Conservation (phyloP, 2,888 invertebrate genomes). For the Galeruca laticollis region DNA sequence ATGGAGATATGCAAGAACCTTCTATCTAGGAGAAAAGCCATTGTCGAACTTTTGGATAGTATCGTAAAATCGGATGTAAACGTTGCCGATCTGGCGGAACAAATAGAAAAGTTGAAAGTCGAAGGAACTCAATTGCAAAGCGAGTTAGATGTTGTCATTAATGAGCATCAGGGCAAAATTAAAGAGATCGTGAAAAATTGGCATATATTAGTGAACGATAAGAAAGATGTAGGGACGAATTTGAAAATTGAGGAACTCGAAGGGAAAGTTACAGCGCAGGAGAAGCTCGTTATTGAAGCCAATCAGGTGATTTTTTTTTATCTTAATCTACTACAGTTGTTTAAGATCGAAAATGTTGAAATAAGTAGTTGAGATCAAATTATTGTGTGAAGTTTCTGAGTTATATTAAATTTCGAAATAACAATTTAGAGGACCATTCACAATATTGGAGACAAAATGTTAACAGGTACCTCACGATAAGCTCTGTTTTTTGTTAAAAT, state of each 20-base stretch:
- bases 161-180: constrained; percentile 56
- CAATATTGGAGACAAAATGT: too few species aligned
- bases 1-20: constrained; percentile 60
- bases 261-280: constrained; percentile 53
- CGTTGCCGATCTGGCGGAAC: constrained; percentile 50
- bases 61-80: constrained; percentile 55
- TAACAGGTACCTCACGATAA: too few species aligned
- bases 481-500: too few species aligned
- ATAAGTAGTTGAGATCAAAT: not conserved
- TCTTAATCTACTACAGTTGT: not conserved
- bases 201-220: constrained; percentile 52
- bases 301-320: constrained; percentile 33
- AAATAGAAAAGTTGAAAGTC: constrained; percentile 52
- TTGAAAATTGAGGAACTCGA: constrained; percentile 53
- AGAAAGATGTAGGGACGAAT: constrained; percentile 40
- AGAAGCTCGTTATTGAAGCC: constrained; percentile 51
- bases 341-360: too few species aligned
- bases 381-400: not conserved
- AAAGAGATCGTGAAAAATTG: constrained; percentile 55
- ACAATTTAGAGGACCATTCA: too few species aligned
- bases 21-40: constrained; percentile 54
- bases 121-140: constrained; percentile 57
- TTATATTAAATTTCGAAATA: too few species aligned
- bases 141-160: constrained; percentile 54
- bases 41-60: constrained; percentile 58